These are phyloP conservation scores for Lochmaea capreae DNA, from an alignment of 2,888 invertebrate genomes.

Conservation along the genomic window DNA sequence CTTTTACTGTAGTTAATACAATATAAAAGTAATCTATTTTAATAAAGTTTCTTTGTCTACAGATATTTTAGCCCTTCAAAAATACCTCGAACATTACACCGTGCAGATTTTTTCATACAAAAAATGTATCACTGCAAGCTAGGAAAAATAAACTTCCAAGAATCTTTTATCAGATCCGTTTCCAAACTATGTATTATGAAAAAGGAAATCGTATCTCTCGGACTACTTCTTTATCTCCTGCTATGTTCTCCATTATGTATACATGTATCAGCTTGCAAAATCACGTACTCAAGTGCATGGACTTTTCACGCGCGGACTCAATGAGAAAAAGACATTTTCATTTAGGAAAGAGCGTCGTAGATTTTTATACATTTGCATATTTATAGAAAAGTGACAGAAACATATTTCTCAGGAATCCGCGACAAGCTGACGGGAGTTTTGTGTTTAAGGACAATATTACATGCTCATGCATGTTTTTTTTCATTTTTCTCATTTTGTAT, in stretches of 20 bases:
- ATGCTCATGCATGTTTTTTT: slow-evolving; percentile 14
- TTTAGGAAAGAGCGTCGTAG: slow-evolving; percentile 37
- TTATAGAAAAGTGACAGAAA: slow-evolving; percentile 49
- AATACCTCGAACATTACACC: too few species aligned
- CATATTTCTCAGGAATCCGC: slow-evolving; percentile 31
- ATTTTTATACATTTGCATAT: slow-evolving; percentile 48
- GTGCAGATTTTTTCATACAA: neutral
- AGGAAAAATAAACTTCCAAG: neutral
- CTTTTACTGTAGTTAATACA: neutral
- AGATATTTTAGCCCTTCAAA: too few species aligned
- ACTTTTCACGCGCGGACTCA: slow-evolving; percentile 25
- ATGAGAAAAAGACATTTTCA: slow-evolving; percentile 33
- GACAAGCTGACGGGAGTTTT: slow-evolving; percentile 7
- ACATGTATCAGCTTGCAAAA: slow-evolving; percentile 39
- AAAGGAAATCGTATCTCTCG: slow-evolving; percentile 4
- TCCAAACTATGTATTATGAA: neutral
- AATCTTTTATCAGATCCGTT: neutral
- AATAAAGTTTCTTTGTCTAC: too few species aligned
- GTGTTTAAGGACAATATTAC: slow-evolving; percentile 21
- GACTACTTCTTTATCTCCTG: slow-evolving; percentile 3
- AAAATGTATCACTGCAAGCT: neutral
- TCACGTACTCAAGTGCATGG: slow-evolving; percentile 27
- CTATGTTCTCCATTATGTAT: slow-evolving; percentile 31
- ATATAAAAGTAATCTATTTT: neutral
- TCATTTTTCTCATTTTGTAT: neutral